Percentiles rank a stretch among this genome's conserved stretches.
Conservation (phyloP, 2,888 invertebrate species). For the Rhodophaea formosa region DNA sequence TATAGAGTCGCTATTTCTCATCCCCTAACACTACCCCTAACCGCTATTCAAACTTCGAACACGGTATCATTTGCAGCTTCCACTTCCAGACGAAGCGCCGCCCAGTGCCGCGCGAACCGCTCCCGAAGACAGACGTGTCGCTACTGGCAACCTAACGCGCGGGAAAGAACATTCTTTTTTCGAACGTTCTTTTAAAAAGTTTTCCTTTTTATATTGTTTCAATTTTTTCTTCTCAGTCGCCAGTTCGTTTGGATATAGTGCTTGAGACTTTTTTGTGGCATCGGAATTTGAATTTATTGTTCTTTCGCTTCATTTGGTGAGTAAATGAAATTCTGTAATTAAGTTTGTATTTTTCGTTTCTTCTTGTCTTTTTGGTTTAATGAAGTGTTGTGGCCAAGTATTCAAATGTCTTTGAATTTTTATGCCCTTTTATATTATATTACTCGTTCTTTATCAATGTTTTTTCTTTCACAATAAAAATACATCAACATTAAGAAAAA, state of each 20-base stretch:
- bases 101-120: constrained; percentile 52
- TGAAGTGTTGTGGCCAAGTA: neutral
- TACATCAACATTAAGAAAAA: neutral
- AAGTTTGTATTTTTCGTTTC: neutral
- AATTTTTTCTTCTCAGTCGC: constrained; percentile 1
- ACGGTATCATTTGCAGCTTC: constrained; percentile 55
- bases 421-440: neutral
- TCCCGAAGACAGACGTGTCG: constrained; percentile 41
- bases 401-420: neutral
- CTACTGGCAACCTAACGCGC: constrained; percentile 36
- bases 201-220: constrained; percentile 18
- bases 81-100: constrained; percentile 28
- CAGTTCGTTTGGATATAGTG: constrained; percentile 15
- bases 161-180: constrained; percentile 52
- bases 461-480: too few relatives aligned
- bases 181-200: constrained; percentile 34
- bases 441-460: neutral
- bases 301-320: constrained; percentile 14
- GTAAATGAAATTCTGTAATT: constrained; percentile 6
- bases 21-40: neutral
- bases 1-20: neutral
- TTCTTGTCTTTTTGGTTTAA: neutral
- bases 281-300: constrained; percentile 7
- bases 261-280: neutral
- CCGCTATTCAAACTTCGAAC: constrained; percentile 51